A percentile compares a stretch with the other conserved stretches of the same genome.
Conservation (phyloP, 2,797 vertebrate species). For the Sebastes glaucus region DNA sequence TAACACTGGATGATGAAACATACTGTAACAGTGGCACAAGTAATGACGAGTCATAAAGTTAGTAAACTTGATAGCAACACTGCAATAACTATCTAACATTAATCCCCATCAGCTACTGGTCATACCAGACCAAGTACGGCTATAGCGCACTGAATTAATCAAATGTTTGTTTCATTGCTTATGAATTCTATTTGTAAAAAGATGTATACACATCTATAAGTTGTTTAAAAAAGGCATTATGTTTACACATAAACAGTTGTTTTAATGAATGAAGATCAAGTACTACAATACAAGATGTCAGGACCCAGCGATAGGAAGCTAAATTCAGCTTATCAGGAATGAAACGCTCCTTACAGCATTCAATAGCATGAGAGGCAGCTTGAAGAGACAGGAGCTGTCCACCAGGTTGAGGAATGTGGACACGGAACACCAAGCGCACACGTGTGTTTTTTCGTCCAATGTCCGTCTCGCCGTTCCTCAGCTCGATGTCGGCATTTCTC, state of each 20-base stretch:
- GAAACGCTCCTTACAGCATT: slow-evolving; percentile 90
- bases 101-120: background rate
- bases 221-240: background rate
- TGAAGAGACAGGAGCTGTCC: slow-evolving; percentile 90
- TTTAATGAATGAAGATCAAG: background rate
- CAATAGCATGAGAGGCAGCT: slow-evolving; percentile 91
- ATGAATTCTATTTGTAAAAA: background rate
- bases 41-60: background rate
- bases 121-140: background rate
- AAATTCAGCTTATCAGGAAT: background rate
- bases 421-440: slow-evolving; percentile 92
- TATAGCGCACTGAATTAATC: background rate
- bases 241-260: background rate
- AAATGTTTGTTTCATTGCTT: background rate
- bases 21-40: background rate
- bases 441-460: slow-evolving; percentile 97
- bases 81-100: background rate
- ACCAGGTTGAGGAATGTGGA: slow-evolving; percentile 90
- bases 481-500: slow-evolving; percentile 94
- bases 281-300: background rate
- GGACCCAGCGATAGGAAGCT: background rate
- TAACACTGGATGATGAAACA: background rate
- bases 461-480: slow-evolving; percentile 95
- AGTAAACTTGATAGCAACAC: background rate
- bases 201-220: background rate